phyloP scores from a whole-genome alignment of 2,113 vertebrate species.

The Mola mola region DNA sequence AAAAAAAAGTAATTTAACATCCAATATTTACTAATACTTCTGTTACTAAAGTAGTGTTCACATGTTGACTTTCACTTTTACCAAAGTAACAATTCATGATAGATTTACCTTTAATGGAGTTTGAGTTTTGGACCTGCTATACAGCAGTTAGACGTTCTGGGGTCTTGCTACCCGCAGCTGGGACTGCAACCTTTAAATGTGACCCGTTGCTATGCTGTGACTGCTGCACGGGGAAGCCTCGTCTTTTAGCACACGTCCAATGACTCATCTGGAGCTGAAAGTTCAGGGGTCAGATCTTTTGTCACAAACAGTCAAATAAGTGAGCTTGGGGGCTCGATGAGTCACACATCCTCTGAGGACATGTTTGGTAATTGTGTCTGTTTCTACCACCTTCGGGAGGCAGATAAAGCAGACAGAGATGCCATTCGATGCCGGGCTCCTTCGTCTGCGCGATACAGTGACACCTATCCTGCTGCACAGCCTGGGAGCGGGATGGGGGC shows the following conservation, averaged over 20 bases:
- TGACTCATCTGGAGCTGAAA: constrained; percentile 73
- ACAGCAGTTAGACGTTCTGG: too few species aligned
- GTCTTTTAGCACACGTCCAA: constrained; percentile 24
- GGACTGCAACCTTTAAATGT: constrained; percentile 72
- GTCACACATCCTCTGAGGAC: constrained; percentile 62
- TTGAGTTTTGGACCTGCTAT: too few species aligned
- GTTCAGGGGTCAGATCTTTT: constrained; percentile 75
- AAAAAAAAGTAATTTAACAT: too few species aligned
- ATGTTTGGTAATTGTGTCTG: constrained; percentile 65
- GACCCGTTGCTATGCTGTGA: constrained; percentile 37
- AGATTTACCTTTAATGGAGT: too few species aligned
- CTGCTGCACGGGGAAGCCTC: constrained; percentile 60
- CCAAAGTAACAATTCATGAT: too few species aligned
- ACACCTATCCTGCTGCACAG: constrained; percentile 16
- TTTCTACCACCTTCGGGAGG: constrained; percentile 64
- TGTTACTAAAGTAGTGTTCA: too few species aligned
- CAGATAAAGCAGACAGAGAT: constrained; percentile 47
- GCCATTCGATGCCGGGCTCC: constrained; percentile 30
- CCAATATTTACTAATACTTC: too few species aligned
- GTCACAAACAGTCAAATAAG: constrained; percentile 73
- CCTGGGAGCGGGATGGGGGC: background rate
- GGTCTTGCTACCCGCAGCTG: too few species aligned
- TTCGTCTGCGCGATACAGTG: constrained; percentile 48
- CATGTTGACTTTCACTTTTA: too few species aligned
- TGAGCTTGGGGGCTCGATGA: constrained; percentile 55